These are phyloP conservation scores for Autographa gamma DNA, from an alignment of 2,888 invertebrate species.

Conservation along the genomic window DNA sequence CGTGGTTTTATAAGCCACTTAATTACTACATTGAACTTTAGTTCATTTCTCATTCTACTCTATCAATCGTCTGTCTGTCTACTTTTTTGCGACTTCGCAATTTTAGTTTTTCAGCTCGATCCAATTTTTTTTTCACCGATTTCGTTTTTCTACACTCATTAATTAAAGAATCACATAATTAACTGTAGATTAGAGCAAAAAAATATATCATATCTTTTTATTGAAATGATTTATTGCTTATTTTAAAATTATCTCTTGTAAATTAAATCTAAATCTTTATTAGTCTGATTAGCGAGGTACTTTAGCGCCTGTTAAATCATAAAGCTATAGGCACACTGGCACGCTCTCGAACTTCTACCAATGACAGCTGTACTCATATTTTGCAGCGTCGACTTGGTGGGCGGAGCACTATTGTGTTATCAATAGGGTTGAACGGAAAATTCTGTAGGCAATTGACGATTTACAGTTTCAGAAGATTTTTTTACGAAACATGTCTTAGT, in stretches of 20 bases:
- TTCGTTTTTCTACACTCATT: neutral
- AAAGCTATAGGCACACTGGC: slow-evolving; percentile 60
- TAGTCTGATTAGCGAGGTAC: slow-evolving; percentile 10
- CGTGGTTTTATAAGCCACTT: neutral
- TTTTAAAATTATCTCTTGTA: neutral
- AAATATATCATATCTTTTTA: neutral
- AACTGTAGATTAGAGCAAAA: neutral
- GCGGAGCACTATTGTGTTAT: slow-evolving; percentile 74
- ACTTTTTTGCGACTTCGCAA: neutral
- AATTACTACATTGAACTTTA: neutral
- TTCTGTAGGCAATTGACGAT: slow-evolving; percentile 23
- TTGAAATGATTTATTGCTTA: neutral
- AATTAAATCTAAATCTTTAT: slow-evolving; percentile 1
- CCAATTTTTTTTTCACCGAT: neutral
- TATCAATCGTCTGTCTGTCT: neutral
- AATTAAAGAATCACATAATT: neutral
- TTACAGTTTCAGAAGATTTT: slow-evolving; percentile 16
- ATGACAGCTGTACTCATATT: slow-evolving; percentile 72
- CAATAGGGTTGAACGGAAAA: slow-evolving; percentile 48
- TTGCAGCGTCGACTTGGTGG: slow-evolving; percentile 67
- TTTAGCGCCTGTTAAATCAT: slow-evolving; percentile 42
- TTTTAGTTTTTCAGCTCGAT: neutral
- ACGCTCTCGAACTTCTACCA: slow-evolving; percentile 49
- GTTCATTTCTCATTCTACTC: neutral
- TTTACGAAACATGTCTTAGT: too few relatives aligned